These are phyloP conservation scores for Fregetta grallaria DNA, from an alignment of 2,113 vertebrate species.

Conservation along the genomic window DNA sequence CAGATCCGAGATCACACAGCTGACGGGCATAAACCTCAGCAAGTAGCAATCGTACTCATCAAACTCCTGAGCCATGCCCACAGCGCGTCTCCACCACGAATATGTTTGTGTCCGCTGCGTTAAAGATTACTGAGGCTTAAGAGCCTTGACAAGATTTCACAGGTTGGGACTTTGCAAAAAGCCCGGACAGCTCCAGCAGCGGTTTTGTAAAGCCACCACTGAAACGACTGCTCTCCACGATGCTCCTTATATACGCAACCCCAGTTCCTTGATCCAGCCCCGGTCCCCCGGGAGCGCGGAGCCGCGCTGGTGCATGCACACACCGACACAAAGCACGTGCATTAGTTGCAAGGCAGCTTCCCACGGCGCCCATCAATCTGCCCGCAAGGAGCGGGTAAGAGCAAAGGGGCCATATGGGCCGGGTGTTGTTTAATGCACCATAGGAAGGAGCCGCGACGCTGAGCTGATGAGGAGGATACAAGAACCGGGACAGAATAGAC, in stretches of 20 bases:
- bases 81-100: fast-evolving
- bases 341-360: not conserved
- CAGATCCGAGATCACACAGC: not conserved
- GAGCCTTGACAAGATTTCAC: not conserved
- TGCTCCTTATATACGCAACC: fast-evolving
- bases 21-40: not conserved
- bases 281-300: too few relatives aligned
- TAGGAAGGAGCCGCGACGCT: fast-evolving
- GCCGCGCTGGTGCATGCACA: fast-evolving
- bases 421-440: not conserved
- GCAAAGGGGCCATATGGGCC: fast-evolving
- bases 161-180: not conserved
- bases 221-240: fast-evolving
- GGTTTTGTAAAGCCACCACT: not conserved
- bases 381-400: not conserved
- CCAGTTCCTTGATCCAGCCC: not conserved
- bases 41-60: too few relatives aligned
- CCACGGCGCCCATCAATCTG: not conserved
- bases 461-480: not conserved
- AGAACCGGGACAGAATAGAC: not conserved
- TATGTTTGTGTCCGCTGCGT: not conserved
- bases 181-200: fast-evolving
- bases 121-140: not conserved
- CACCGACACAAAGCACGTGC: not conserved
- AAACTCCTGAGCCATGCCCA: fast-evolving